phyloP scores from a whole-genome alignment of 1,140 invertebrate genomes.

The Saxidomus purpurata region DNA sequence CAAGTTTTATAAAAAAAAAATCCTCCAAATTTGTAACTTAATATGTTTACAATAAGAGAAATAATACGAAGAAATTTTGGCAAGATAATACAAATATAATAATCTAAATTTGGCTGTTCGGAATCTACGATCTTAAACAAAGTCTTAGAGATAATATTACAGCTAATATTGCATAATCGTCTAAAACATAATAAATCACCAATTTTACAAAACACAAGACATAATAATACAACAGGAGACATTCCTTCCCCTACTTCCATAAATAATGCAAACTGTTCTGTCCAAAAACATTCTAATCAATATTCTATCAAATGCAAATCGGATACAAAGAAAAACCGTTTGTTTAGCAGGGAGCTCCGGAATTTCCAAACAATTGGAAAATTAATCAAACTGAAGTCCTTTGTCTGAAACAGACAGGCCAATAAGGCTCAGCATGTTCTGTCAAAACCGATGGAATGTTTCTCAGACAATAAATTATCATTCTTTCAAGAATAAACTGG shows the following conservation, averaged over 20 bases:
- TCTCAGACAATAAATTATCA: not conserved
- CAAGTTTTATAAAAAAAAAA: too few relatives aligned
- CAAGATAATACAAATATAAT: too few relatives aligned
- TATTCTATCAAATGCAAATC: constrained; percentile 4
- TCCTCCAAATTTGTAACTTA: too few relatives aligned
- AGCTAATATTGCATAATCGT: too few relatives aligned
- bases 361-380: constrained; percentile 44
- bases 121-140: too few relatives aligned
- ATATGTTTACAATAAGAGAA: too few relatives aligned
- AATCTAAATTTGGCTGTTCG: too few relatives aligned
- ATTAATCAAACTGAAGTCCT: constrained; percentile 12
- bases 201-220: not conserved
- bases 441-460: constrained; percentile 32
- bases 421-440: constrained; percentile 3
- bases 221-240: not conserved
- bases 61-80: too few relatives aligned
- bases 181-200: not conserved
- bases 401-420: not conserved
- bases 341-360: not conserved
- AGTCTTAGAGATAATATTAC: too few relatives aligned
- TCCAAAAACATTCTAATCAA: not conserved
- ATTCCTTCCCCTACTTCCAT: not conserved
- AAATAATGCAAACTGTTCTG: not conserved
- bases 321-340: not conserved
- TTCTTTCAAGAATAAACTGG: not conserved